phyloP scores from a whole-genome alignment of 2,113 vertebrate species.

The Tyto alba region DNA sequence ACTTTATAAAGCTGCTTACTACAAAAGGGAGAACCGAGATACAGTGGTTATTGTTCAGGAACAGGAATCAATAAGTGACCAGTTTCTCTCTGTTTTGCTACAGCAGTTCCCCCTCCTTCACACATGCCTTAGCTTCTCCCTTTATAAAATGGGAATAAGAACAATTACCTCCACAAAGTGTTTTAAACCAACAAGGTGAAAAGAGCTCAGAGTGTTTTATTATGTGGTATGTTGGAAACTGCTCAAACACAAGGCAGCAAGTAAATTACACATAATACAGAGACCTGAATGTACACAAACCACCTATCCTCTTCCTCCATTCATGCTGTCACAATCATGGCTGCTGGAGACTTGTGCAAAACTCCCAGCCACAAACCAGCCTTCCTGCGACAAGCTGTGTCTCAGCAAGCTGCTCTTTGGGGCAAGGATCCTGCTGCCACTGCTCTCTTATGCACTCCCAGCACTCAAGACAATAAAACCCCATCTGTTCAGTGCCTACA shows the following conservation, averaged over 20 bases:
- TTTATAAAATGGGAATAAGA: background rate
- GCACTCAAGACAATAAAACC: conserved; percentile 30
- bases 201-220: background rate
- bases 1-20: background rate
- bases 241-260: background rate
- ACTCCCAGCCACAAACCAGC: background rate
- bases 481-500: conserved; percentile 39
- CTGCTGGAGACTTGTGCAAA: background rate
- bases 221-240: background rate
- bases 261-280: background rate
- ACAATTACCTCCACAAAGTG: background rate
- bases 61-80: background rate
- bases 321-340: background rate
- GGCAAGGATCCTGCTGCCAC: conserved; percentile 15
- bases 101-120: background rate
- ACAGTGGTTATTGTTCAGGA: background rate
- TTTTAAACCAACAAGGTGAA: background rate
- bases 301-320: background rate
- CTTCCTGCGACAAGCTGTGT: background rate
- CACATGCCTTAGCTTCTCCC: background rate
- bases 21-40: background rate
- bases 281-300: background rate
- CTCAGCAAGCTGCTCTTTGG: background rate
- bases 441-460: background rate
- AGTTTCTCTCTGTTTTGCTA: background rate